Conservation (phyloP, 2,113 vertebrate species). For the Ariopsis seemanni region DNA sequence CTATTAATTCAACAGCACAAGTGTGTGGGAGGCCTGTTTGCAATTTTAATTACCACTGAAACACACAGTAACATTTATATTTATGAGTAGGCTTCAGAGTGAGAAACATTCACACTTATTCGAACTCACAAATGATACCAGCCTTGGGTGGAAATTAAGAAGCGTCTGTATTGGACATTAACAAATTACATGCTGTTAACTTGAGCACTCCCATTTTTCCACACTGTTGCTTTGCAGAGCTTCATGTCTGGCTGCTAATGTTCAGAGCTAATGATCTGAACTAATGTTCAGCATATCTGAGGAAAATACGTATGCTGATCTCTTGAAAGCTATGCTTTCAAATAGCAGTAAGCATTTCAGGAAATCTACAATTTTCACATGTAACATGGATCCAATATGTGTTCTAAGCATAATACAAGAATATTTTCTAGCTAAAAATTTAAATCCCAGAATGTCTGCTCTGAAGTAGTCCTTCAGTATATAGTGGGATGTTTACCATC, state of each 20-base stretch:
- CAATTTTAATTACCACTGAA: constrained; percentile 1
- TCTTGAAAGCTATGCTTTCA: neutral
- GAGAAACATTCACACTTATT: neutral
- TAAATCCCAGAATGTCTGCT: neutral
- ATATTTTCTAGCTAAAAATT: neutral
- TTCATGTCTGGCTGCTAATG: neutral
- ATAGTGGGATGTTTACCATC: neutral
- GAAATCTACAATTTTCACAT: neutral
- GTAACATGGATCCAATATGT: neutral
- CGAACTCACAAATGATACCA: neutral
- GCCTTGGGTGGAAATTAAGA: constrained; percentile 5
- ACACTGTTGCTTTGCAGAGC: neutral
- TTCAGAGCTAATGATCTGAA: neutral
- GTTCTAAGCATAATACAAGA: neutral
- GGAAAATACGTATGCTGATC: neutral
- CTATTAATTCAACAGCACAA: neutral
- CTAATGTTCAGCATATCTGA: neutral
- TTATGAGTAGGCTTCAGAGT: neutral
- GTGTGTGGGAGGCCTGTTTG: constrained; percentile 3
- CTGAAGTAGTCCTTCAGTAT: neutral
- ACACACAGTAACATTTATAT: neutral
- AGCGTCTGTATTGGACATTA: constrained; percentile 5
- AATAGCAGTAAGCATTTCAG: neutral
- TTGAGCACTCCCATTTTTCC: neutral
- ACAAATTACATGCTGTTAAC: constrained; percentile 21